These are phyloP conservation scores for Botia almorhae DNA, from an alignment of 2,797 vertebrate genomes.

Conservation along the genomic window DNA sequence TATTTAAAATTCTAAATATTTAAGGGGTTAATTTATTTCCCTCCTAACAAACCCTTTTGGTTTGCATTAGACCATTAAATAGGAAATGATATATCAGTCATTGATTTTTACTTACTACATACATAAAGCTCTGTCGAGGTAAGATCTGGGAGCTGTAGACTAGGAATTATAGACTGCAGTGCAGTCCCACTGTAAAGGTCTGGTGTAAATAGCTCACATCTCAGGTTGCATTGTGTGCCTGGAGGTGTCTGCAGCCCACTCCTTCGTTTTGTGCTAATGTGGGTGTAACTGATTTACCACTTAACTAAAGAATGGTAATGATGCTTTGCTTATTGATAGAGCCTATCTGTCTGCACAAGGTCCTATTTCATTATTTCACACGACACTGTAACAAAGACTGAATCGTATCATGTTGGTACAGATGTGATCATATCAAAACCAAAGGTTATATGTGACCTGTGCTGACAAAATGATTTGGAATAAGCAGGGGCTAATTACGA, in stretches of 20 bases:
- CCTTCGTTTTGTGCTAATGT: constrained; percentile 41
- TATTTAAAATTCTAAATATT: neutral
- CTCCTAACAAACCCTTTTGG: neutral
- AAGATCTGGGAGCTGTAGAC: neutral
- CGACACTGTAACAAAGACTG: neutral
- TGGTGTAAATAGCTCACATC: constrained; percentile 7
- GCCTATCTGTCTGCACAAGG: neutral
- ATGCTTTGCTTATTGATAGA: constrained; percentile 27
- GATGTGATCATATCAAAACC: too few species aligned
- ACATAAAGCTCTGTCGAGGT: neutral
- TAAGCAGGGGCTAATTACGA: too few species aligned
- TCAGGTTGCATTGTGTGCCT: constrained; percentile 25
- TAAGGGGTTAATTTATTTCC: neutral
- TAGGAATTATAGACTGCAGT: constrained; percentile 8
- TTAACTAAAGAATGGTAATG: constrained; percentile 1
- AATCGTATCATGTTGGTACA: neutral
- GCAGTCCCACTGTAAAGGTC: constrained; percentile 11
- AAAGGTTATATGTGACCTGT: too few species aligned
- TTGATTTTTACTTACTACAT: neutral
- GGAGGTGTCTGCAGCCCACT: constrained; percentile 21
- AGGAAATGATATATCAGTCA: too few species aligned
- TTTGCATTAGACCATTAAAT: neutral
- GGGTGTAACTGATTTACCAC: constrained; percentile 30
- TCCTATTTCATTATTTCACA: constrained; percentile 9
- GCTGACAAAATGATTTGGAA: too few species aligned